phyloP scores from a whole-genome alignment of 1,140 invertebrate genomes.

The Uloborus diversus region DNA sequence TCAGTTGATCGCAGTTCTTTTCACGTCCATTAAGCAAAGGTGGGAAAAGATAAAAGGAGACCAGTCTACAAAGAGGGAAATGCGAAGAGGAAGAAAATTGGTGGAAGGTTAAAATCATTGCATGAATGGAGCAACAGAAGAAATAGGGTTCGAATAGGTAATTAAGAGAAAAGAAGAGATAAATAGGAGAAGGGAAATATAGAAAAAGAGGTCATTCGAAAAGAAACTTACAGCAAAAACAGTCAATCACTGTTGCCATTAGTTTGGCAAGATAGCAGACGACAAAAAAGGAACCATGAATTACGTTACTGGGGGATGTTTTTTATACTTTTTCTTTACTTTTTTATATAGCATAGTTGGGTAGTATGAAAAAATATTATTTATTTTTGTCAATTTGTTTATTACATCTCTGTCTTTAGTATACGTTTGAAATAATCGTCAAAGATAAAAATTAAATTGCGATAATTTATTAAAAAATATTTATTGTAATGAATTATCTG shows the following conservation, averaged over 20 bases:
- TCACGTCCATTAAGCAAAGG: neutral
- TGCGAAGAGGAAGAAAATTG: neutral
- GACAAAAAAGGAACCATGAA: neutral
- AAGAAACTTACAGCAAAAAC: neutral
- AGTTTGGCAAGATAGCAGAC: neutral
- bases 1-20: neutral
- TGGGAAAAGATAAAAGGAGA: neutral
- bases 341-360: too few relatives aligned
- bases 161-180: neutral
- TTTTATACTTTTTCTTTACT: too few relatives aligned
- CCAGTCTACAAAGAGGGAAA: neutral
- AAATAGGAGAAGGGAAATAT: neutral
- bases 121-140: neutral
- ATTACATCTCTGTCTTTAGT: too few relatives aligned
- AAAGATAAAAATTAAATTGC: too few relatives aligned
- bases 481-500: too few relatives aligned
- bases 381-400: too few relatives aligned
- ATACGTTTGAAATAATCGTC: too few relatives aligned
- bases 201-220: neutral
- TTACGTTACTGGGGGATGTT: too few relatives aligned
- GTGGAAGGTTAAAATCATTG: conserved; percentile 2
- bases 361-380: too few relatives aligned
- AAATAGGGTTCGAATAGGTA: neutral
- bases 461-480: too few relatives aligned
- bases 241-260: conserved; percentile 4